phyloP scores from a whole-genome alignment of 2,888 invertebrate genomes.

The Quadroppia sp. region DNA sequence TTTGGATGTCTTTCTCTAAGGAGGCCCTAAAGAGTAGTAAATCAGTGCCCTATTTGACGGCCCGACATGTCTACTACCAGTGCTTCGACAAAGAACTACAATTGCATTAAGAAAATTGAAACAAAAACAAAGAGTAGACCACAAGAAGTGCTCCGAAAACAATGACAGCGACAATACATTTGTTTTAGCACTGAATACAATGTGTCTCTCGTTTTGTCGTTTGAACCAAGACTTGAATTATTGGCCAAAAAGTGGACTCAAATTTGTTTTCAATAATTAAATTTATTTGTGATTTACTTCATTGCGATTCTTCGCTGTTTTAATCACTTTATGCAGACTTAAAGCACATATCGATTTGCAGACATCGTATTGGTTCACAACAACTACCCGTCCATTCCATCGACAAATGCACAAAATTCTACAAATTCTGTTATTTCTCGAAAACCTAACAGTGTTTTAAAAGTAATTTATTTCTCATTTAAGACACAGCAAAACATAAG shows the following conservation, averaged over 20 bases:
- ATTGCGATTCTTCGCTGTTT: background rate
- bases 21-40: slow-evolving; percentile 35
- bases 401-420: background rate
- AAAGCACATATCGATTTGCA: background rate
- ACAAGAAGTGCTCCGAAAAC: slow-evolving; percentile 5
- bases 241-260: background rate
- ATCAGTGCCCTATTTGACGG: slow-evolving; percentile 19
- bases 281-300: slow-evolving; percentile 21
- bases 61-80: background rate
- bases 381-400: too few relatives aligned
- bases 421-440: too few relatives aligned
- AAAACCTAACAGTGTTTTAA: background rate
- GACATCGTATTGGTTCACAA: too few relatives aligned
- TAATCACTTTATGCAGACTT: slow-evolving; percentile 24
- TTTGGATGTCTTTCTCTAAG: background rate
- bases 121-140: slow-evolving; percentile 24
- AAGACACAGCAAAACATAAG: background rate
- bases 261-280: slow-evolving; percentile 33
- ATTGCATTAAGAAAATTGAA: slow-evolving; percentile 38
- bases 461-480: background rate
- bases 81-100: background rate
- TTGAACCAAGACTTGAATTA: slow-evolving; percentile 19
- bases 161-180: slow-evolving; percentile 23
- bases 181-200: slow-evolving; percentile 1
- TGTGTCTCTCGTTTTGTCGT: slow-evolving; percentile 34